Evolutionary conservation across 2,888 invertebrate species (phyloP).

Genomic region (Nemapogon koenigi): DNA sequence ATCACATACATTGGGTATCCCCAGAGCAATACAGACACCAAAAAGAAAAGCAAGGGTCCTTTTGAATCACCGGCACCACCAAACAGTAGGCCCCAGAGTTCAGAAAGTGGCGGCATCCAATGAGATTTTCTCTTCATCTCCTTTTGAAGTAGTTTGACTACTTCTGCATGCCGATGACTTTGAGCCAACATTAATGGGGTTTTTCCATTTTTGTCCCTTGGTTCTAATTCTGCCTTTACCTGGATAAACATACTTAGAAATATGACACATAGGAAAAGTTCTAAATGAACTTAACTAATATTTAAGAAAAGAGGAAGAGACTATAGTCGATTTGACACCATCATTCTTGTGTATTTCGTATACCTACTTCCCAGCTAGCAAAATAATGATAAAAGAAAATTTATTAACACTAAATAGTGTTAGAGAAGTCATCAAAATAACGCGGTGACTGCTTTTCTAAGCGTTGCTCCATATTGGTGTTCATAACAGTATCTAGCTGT

Average conservation of each 20-base stretch:
- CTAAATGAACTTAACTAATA: no score
- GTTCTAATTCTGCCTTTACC: constrained; percentile 86
- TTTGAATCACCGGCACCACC: constrained; percentile 92
- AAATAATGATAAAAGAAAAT: no score
- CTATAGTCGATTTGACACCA: no score
- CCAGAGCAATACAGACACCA: constrained; percentile 87
- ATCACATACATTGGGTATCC: constrained; percentile 94
- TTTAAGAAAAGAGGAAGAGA: no score
- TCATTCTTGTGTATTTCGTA: no score
- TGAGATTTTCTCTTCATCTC: constrained; percentile 83
- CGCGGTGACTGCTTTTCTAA: no score
- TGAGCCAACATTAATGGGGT: constrained; percentile 90
- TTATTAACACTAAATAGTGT: no score
- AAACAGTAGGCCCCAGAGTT: constrained; percentile 88
- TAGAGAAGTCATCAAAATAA: no score
- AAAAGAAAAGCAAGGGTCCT: constrained; percentile 83
- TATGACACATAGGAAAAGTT: no score
- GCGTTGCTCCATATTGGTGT: no score
- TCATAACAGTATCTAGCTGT: no score
- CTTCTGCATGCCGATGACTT: constrained; percentile 85
- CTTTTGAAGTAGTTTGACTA: constrained; percentile 80
- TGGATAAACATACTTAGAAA: constrained; percentile 30
- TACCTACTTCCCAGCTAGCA: no score
- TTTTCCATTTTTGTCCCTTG: constrained; percentile 90
- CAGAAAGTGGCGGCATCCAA: constrained; percentile 87